Conservation (phyloP, 1,140 invertebrate genomes). For the Lepeophtheirus salmonis region DNA sequence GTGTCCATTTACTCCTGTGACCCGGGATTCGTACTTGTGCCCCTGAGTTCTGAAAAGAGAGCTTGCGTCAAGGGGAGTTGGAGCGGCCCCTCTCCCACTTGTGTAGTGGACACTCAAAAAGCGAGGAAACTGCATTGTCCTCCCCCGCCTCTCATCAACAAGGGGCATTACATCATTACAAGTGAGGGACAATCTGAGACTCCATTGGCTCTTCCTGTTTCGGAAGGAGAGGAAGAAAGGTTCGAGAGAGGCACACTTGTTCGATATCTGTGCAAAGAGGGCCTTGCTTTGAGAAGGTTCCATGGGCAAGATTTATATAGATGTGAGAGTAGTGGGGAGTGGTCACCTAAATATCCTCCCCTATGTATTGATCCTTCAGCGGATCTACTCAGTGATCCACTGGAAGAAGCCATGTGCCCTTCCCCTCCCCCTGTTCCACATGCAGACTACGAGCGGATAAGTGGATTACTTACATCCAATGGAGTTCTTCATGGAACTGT, state of each 20-base stretch:
- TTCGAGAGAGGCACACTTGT: constrained; percentile 19
- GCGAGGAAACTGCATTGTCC: constrained; percentile 5
- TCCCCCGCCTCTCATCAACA: constrained; percentile 6
- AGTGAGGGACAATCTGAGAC: background rate
- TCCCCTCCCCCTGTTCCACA: constrained; percentile 19
- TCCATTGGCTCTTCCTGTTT: constrained; percentile 12
- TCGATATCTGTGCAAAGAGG: constrained; percentile 22
- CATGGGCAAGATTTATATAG: constrained; percentile 21
- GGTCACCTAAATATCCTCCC: constrained; percentile 20
- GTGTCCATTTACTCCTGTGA: constrained; percentile 5
- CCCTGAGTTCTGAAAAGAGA: background rate
- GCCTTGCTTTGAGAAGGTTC: constrained; percentile 19
- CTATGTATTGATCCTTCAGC: constrained; percentile 5
- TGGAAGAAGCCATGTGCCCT: constrained; percentile 17
- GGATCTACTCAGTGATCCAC: constrained; percentile 11
- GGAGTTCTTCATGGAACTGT: constrained; percentile 25
- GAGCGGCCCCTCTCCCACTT: background rate
- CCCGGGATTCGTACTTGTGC: background rate
- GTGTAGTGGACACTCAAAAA: background rate
- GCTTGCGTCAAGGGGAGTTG: constrained; percentile 9
- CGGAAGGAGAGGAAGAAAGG: constrained; percentile 8
- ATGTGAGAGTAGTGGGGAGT: constrained; percentile 20
- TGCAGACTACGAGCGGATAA: constrained; percentile 19
- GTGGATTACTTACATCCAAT: constrained; percentile 19
- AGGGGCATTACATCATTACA: constrained; percentile 12